These are phyloP conservation scores for Gisinianus flammeolus DNA, from an alignment of 2,888 invertebrate species.

Conservation along the genomic window DNA sequence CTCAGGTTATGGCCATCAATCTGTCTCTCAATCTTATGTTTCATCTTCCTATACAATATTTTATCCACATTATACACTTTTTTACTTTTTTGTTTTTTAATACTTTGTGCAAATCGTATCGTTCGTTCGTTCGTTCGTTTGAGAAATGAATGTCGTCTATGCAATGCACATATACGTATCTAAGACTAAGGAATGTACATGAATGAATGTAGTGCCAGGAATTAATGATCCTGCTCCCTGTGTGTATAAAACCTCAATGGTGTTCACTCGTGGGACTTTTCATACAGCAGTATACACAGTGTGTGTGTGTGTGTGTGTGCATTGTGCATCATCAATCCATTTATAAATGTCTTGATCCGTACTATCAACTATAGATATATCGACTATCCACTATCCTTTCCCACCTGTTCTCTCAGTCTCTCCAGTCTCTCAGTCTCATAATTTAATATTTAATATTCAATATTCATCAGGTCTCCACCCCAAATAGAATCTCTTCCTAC, in stretches of 20 bases:
- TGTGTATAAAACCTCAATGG: constrained; percentile 17
- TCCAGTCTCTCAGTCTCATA: neutral
- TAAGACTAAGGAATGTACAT: neutral
- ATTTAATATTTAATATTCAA: neutral
- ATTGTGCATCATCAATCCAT: constrained; percentile 27
- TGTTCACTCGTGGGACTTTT: neutral
- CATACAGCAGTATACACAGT: neutral
- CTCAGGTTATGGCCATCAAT: constrained; percentile 32
- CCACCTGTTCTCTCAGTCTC: constrained; percentile 16
- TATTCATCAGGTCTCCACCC: constrained; percentile 22
- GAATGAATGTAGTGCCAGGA: constrained; percentile 11
- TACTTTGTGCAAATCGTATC: too few relatives aligned
- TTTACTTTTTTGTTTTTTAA: neutral
- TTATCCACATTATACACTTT: neutral
- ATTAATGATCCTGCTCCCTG: constrained; percentile 32
- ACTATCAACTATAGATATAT: constrained; percentile 7
- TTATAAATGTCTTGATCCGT: constrained; percentile 35
- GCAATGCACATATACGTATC: neutral
- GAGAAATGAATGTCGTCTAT: too few relatives aligned
- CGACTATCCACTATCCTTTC: neutral
- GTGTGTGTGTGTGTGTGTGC: neutral
- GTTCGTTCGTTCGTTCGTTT: too few relatives aligned
- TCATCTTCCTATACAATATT: neutral
- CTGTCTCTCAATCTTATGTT: constrained; percentile 1
- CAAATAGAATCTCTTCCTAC: constrained; percentile 20